Base-by-base conservation (phyloP, 1,140 invertebrate genomes). In the Pseudoatta argentina region DNA sequence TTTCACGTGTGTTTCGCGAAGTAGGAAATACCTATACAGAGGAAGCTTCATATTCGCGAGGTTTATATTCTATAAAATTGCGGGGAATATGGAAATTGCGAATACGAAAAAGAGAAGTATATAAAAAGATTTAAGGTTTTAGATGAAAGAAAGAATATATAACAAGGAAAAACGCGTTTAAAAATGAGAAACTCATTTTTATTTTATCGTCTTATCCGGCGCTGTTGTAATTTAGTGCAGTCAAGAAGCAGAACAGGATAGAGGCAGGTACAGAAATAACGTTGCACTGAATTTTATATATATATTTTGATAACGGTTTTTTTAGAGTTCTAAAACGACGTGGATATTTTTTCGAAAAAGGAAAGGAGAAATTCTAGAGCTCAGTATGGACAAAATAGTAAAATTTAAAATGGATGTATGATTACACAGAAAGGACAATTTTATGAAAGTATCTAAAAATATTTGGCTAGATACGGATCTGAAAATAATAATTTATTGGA, bases 61-160 rank as follows among this genome's bases (percentile, higher is more conserved):
- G 4, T 16, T 72, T 72, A 72, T 27, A 30, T 72, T 75, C n/a
- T 57, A 14, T 57, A 57, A 75, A 57, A 57, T 75, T 34, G n/a
- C n/a, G 14, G 53, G n/a, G 30, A 57, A 73, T 73, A 73, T 73
- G 48, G 27, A 75, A 75, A 75, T 73, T 3, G 51, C 27, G 53
- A 73, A 55, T 55, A n/a, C 8, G 16, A 24, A 73, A 34, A 57
- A 57, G 10, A 30, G 8, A 30, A 55, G 51, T 51, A 73, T 8
- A 51, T 53, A 30, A 16, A 55, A 73, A 55, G 18, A 73, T 73
- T 63, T 57, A 34, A 21, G 8, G 30, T 21, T 69, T 24, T 57
- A 57, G 18, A 57, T 55, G 27, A 55, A 21, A 75, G 27, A 73
- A 30, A 27, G 14, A 72, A 72, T 12, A 8, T 24, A 55, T 30